phyloP scores from a whole-genome alignment of 2,888 invertebrate species.

The Phania funesta region DNA sequence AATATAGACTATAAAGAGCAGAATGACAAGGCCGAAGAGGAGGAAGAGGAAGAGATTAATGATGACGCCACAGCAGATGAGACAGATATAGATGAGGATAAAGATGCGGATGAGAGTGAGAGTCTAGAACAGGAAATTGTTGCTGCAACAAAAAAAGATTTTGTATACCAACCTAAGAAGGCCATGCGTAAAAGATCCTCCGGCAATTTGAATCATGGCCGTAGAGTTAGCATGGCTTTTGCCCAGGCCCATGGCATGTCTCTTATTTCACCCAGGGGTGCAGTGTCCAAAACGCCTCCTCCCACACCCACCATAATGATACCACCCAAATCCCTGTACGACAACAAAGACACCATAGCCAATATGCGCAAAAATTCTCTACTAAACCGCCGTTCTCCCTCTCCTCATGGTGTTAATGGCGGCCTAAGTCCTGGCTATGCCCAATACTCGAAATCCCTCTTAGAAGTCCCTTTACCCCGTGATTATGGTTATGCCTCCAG shows the following conservation, averaged over 20 bases:
- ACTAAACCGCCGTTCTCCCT: constrained; percentile 80
- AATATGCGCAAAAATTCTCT: constrained; percentile 70
- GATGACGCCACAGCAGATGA: constrained; percentile 39
- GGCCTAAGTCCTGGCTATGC: constrained; percentile 85
- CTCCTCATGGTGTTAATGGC: constrained; percentile 76
- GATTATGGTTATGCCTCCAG: constrained; percentile 95
- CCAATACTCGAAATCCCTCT: constrained; percentile 88
- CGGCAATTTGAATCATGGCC: constrained; percentile 75
- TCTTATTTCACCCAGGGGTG: not conserved
- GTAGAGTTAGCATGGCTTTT: constrained; percentile 79
- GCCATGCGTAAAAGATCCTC: constrained; percentile 77
- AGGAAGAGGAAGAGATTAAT: constrained; percentile 9
- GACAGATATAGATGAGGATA: constrained; percentile 67
- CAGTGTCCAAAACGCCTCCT: constrained; percentile 50
- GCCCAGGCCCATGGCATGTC: constrained; percentile 79
- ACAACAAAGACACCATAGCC: constrained; percentile 71
- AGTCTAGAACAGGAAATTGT: constrained; percentile 13
- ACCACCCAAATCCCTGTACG: constrained; percentile 51
- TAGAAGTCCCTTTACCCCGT: constrained; percentile 87
- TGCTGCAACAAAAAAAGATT: constrained; percentile 4
- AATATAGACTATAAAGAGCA: constrained; percentile 18
- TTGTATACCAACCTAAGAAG: constrained; percentile 70
- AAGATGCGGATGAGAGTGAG: constrained; percentile 60
- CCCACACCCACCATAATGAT: constrained; percentile 67
- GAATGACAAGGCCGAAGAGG: constrained; percentile 14